Evolutionary conservation across 2,888 invertebrate genomes (phyloP), one percentile per base, ranked within the genome.

Genomic region (Erebia epiphron): DNA sequence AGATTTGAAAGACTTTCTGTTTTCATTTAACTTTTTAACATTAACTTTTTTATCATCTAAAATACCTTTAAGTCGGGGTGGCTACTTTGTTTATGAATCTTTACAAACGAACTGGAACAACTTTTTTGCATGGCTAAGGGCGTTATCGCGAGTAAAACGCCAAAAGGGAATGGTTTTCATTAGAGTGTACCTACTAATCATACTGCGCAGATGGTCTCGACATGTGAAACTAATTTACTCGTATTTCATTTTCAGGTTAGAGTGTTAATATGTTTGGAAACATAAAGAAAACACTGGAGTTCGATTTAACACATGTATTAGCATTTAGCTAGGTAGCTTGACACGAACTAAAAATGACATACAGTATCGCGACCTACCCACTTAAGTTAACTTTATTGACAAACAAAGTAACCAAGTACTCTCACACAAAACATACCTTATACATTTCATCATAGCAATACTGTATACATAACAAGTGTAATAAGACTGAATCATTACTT

Each of bases 1-100:
- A 71, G 69, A 67, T 71, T 64, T 70, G 64, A 67, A 73, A 70
- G 69, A 71, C 71, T 70, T 70, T 71, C 61, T 68, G 68, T 63
- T 74, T 68, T 72, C 66, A 68, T 67, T 70, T 50, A 65, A 65
- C 63, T 43, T 65, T 58, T 26, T 58, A 58, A 69, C 64, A 69
- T 64, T 64, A 10, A 21, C 56, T 43, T 66, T 64, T 66, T 66
- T 66, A 46, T 57, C 57, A 66, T 66, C 66, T 57, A 56, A 56
- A 57, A 46, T 46, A 50, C 50, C 63, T 63, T 50, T n/a, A 63
- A 50, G 21, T 52, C n/a, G 16, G 21, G 16, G 21, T 26, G 41
- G 52, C 54, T 52, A 35, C 64, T 16, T 52, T 16, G 52, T 64
- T 54, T 16, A 41, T 52, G 50, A 54, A 64, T 54, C 52, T 64